Percentiles rank a stretch among this genome's conserved stretches.
phyloP scores from a whole-genome alignment of 2,113 vertebrate genomes.

The Bombycilla garrulus region DNA sequence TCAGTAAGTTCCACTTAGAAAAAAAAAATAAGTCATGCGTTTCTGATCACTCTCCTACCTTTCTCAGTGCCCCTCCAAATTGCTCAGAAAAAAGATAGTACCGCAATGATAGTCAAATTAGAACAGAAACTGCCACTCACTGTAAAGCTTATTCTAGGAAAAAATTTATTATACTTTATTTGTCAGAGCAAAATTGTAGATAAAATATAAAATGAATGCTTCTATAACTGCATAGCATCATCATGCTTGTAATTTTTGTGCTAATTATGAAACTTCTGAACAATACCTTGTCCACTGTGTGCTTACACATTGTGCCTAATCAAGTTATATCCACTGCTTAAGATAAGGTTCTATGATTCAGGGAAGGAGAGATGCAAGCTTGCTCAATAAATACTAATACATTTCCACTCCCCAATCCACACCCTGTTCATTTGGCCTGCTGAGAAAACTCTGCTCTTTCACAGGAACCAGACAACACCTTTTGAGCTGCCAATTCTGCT shows the following conservation, averaged over 20 bases:
- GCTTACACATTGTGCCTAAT: background rate
- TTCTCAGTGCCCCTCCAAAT: background rate
- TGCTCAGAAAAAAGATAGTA: background rate
- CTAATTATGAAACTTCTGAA: background rate
- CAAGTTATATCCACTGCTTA: background rate
- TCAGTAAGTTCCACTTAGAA: slow-evolving; percentile 7
- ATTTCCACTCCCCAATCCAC: background rate
- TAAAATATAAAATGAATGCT: background rate
- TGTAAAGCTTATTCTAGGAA: background rate
- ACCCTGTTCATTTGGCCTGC: background rate
- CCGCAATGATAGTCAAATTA: background rate
- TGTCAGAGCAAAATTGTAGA: background rate
- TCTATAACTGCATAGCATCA: background rate
- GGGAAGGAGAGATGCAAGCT: background rate
- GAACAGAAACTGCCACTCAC: background rate
- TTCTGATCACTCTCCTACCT: background rate
- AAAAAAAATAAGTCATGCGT: background rate
- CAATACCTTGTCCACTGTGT: background rate
- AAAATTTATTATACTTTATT: background rate
- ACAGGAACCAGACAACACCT: background rate
- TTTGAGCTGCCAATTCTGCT: background rate
- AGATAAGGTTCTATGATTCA: background rate
- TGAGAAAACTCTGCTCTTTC: background rate
- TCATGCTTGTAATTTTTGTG: background rate
- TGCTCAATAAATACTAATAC: background rate